Evolutionary conservation across 2,113 vertebrate species (phyloP).

Genomic region (zebrafish (Danio rerio)): DNA sequence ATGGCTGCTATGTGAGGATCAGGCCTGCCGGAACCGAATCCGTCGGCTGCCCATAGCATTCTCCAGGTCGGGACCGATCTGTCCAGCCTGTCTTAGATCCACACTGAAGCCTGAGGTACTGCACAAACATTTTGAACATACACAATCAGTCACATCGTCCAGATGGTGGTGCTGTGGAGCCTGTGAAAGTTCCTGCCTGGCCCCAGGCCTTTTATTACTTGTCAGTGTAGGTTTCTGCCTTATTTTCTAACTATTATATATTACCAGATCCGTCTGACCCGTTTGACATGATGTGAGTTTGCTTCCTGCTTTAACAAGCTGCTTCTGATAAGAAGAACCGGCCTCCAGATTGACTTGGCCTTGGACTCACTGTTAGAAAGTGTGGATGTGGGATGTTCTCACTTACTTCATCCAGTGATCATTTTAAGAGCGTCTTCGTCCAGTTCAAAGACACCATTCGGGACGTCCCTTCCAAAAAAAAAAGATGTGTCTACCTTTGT

Average conservation of each 20-base stretch:
- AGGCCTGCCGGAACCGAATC: conserved; percentile 86
- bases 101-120: conserved; percentile 87
- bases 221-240: neutral
- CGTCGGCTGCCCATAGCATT: conserved; percentile 87
- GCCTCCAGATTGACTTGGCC: neutral
- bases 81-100: conserved; percentile 87
- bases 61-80: conserved; percentile 87
- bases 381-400: neutral
- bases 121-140: neutral
- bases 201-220: neutral
- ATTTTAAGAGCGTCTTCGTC: neutral
- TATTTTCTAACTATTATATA: neutral
- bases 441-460: neutral
- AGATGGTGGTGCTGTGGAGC: conserved; percentile 82
- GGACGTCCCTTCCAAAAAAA: neutral
- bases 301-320: neutral
- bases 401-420: neutral
- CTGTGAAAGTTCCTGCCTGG: conserved; percentile 43
- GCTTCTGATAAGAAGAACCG: neutral
- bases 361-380: neutral
- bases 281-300: neutral
- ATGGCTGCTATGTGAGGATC: conserved; percentile 96
- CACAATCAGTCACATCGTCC: conserved; percentile 62
- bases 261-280: neutral
- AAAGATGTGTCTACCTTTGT: conserved; percentile 40